Conservation (phyloP, 2,797 vertebrate genomes). For the Dicrostonyx torquatus region DNA sequence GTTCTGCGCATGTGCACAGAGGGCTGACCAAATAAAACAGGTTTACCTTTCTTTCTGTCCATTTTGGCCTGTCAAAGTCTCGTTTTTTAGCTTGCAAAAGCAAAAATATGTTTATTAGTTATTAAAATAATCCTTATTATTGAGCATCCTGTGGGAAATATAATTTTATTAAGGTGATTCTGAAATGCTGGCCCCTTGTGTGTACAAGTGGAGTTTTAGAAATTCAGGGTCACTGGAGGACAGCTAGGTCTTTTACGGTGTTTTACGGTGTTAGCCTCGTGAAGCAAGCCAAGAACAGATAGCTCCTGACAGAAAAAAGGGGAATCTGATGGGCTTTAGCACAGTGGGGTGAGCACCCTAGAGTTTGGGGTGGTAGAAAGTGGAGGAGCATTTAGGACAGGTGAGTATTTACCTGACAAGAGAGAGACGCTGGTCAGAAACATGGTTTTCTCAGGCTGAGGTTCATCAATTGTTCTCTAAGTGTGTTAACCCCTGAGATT, state of each 20-base stretch:
- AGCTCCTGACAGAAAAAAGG: background rate
- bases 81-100: conserved; percentile 16
- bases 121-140: conserved; percentile 15
- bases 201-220: background rate
- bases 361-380: background rate
- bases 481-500: background rate
- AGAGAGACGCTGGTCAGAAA: background rate
- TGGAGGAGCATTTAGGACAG: background rate
- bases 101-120: conserved; percentile 23
- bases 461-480: background rate
- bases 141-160: conserved; percentile 34
- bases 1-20: background rate
- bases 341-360: background rate
- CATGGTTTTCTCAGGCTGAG: background rate
- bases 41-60: background rate
- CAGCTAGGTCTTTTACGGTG: background rate
- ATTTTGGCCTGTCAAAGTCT: conserved; percentile 27
- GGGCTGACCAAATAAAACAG: background rate
- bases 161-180: background rate
- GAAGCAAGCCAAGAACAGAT: background rate
- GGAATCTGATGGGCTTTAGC: background rate
- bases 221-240: background rate
- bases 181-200: background rate
- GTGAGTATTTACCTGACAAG: background rate
- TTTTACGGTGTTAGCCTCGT: background rate